Conservation (phyloP, 2,888 invertebrate genomes). For the Oscheius sp. region DNA sequence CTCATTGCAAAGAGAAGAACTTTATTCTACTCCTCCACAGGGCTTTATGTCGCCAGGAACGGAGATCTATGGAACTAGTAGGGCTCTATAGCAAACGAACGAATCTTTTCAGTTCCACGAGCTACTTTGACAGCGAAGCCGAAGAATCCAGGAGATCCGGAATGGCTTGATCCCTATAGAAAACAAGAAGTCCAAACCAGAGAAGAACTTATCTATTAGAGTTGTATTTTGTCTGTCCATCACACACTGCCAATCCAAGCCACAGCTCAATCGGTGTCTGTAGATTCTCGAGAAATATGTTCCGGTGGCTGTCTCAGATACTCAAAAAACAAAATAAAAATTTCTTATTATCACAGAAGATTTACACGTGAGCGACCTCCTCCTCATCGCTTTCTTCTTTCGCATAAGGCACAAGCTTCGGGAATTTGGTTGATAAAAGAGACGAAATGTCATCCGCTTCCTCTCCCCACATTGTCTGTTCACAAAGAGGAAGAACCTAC, state of each 20-base stretch:
- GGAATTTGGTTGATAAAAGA: constrained; percentile 54
- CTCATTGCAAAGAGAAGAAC: constrained; percentile 19
- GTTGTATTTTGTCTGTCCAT: not conserved
- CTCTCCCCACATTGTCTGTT: constrained; percentile 45
- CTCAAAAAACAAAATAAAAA: no score
- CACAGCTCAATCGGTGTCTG: not conserved
- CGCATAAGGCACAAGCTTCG: constrained; percentile 48
- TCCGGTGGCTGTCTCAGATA: no score
- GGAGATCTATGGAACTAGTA: constrained; percentile 45
- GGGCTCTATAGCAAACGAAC: constrained; percentile 1
- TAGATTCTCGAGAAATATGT: no score
- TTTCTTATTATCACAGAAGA: no score
- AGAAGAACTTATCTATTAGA: constrained; percentile 62
- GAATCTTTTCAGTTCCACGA: constrained; percentile 44
- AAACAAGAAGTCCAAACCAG: constrained; percentile 65
- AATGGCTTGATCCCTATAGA: constrained; percentile 66
- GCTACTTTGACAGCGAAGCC: constrained; percentile 42
- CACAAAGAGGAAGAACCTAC: constrained; percentile 63
- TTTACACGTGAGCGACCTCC: constrained; percentile 61
- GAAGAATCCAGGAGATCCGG: constrained; percentile 45
- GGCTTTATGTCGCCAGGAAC: constrained; percentile 19
- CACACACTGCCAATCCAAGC: not conserved
- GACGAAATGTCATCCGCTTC: constrained; percentile 46
- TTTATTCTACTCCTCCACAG: constrained; percentile 20
- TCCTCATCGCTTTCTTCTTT: constrained; percentile 53